Evolutionary conservation across 2,888 invertebrate species (phyloP).

Genomic region (Uloborus plumipes): DNA sequence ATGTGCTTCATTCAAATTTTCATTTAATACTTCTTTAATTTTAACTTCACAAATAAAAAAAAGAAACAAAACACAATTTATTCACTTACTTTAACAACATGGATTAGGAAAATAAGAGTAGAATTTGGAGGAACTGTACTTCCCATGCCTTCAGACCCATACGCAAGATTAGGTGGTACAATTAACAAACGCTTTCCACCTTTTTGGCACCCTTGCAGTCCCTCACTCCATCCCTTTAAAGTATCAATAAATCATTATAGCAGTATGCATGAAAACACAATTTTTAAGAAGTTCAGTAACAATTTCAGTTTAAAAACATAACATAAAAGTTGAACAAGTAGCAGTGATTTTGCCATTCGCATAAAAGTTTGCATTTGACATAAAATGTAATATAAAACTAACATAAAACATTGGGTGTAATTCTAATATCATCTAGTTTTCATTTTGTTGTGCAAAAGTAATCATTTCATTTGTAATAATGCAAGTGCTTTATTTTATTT

Average conservation of each 20-base stretch:
- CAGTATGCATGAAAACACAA: neutral
- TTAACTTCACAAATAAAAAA: neutral
- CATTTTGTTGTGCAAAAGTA: too few relatives aligned
- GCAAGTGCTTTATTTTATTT: too few relatives aligned
- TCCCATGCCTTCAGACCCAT: slow-evolving; percentile 70
- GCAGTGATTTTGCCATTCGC: too few relatives aligned
- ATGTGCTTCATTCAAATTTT: neutral
- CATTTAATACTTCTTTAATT: neutral
- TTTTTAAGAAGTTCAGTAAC: too few relatives aligned
- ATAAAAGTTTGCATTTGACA: too few relatives aligned
- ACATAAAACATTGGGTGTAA: too few relatives aligned
- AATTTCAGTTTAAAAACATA: too few relatives aligned
- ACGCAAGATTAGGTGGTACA: slow-evolving; percentile 70
- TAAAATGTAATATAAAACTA: too few relatives aligned
- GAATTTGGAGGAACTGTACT: slow-evolving; percentile 70
- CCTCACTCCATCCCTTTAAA: slow-evolving; percentile 67
- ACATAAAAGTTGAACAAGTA: too few relatives aligned
- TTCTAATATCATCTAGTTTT: too few relatives aligned
- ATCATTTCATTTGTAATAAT: too few relatives aligned
- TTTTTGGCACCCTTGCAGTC: slow-evolving; percentile 71
- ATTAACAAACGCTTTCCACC: slow-evolving; percentile 69
- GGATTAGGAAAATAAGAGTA: slow-evolving; percentile 71
- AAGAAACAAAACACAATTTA: neutral
- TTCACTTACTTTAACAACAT: slow-evolving; percentile 68
- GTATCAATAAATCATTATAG: neutral